Base-by-base conservation (phyloP, 2,888 invertebrate species). In the Drosophila subsilvestris region DNA sequence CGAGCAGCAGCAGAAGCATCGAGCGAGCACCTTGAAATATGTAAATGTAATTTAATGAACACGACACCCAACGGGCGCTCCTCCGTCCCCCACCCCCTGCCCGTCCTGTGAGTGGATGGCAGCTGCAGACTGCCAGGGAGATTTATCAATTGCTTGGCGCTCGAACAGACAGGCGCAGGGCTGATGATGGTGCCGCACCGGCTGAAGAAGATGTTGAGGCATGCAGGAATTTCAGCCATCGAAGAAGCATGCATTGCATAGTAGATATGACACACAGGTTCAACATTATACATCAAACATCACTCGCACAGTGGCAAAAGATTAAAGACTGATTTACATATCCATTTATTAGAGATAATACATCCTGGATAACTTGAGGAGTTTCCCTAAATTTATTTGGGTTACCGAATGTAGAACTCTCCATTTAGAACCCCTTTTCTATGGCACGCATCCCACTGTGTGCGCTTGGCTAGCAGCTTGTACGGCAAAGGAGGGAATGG, bases 31-130 rank as follows among this genome's bases (percentile, higher is more conserved):
- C 78, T 79, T 85, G 79, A 81, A 77, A 63, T 65, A 73, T 70
- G 63, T 49, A 70, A 72, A 84, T 84, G 87, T 84, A 78, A 83
- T 87, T 87, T 85, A 86, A 78, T 65, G 63, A 77, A 79, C 55
- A 68, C 58, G 48, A 59, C 51, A 56, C 43, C 54, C 58, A 48
- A 45, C 45, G 54, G 42, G 17, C 58, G 48, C 45, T 42, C 63
- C 70, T 57, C 61, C 20, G 37, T 22, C 22, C 22, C 22, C 3
- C 20, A 1, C 20, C 20, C 20, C 10, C 18, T 29, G 27, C 25
- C 51, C 12, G 20, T 59, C 37, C 14, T 37, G 14, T 37, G 37
- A 5, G 37, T n/a, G 14, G 6, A 14, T 37, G 42, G 48, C 32
- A 47, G 60, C 37, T 29, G 20, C 42, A 48, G 55, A 6, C 14